A percentile compares a stretch with the other conserved stretches of the same genome.
Evolutionary conservation across 1,140 invertebrate genomes (phyloP).

Genomic region (Thrips palmi): DNA sequence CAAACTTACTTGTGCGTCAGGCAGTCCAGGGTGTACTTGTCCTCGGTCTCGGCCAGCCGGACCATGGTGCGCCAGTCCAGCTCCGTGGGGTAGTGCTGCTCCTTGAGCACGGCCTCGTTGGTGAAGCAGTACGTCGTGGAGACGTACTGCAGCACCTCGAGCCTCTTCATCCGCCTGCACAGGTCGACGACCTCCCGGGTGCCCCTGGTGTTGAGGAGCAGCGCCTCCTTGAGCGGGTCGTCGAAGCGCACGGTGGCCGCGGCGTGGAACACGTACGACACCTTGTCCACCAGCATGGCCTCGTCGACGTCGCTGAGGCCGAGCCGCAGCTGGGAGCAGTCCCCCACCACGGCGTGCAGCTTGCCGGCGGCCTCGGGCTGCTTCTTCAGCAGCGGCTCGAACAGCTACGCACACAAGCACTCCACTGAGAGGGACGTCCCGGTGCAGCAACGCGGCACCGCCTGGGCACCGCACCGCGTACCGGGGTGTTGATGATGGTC

Average conservation of each 20-base stretch:
- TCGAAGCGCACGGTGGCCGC: constrained; percentile 53
- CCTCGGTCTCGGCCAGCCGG: constrained; percentile 31
- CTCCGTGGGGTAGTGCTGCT: constrained; percentile 21
- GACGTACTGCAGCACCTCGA: constrained; percentile 54
- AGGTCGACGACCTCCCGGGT: constrained; percentile 36
- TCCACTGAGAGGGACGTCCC: no score
- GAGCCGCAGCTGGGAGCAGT: constrained; percentile 27
- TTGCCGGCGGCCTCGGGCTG: no score
- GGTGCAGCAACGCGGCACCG: no score
- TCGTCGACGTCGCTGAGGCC: constrained; percentile 28
- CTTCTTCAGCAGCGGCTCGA: no score
- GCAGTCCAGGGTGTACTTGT: constrained; percentile 26
- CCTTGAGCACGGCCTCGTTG: constrained; percentile 18
- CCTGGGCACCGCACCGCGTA: no score
- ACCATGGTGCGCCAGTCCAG: neutral
- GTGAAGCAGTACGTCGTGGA: constrained; percentile 65
- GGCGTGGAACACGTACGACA: constrained; percentile 48
- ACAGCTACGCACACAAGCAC: no score
- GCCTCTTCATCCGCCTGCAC: constrained; percentile 38
- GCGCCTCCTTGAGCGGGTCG: constrained; percentile 43
- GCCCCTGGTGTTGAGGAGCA: constrained; percentile 38
- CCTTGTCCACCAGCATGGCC: constrained; percentile 30
- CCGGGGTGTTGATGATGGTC: no score
- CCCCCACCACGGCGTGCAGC: constrained; percentile 28
- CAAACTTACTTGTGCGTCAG: constrained; percentile 28